Base-by-base conservation (phyloP, 2,888 invertebrate genomes). In the Nomada goodeniana region DNA sequence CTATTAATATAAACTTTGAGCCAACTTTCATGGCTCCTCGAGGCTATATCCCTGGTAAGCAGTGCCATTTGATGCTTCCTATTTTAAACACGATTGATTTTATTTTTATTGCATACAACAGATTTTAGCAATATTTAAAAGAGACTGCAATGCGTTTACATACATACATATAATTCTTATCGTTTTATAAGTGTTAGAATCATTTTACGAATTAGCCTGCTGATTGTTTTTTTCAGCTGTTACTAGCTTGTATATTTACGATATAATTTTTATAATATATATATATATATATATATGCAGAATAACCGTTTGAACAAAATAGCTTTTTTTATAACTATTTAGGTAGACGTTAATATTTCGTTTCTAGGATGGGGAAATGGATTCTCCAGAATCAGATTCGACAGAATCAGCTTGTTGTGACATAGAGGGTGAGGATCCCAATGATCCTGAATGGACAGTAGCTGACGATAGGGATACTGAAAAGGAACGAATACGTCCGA, bases 381-480 rank as follows among this genome's bases (percentile, higher is more conserved):
- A 95, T 89, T 93, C 94, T 74, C 94, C 94, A 23, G 92, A 93
- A 94, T 94, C 94, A 79, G 94, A 94, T 88, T 94, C 94, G 57
- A 94, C 94, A 29, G 94, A 94, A 88, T 96, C 96, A 36, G 95
- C 95, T 70, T 94, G 95, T 70, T 96, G 95, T 83, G 97, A 97
- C 85, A 91, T 94, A 82, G 94, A 93, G 60, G 93, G 92, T 79
- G 97, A 97, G 92, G 98, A 98, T 94, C 97, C 97, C 42, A 97
- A 97, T 92, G 98, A 98, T 94, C 96, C 96, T 9, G 98, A 98
- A 92, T 98, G 98, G 98, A 96, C 96, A 26, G 95, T 94, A 69
- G 92, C 92, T 1, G 95, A 95, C 73, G 95, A 94, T 81, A 91
- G 92, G 75, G 93, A 93, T 78, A 90, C 91, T 83, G 93, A 93